Conservation (phyloP, 2,888 invertebrate genomes). For the Drosophila mimica region DNA sequence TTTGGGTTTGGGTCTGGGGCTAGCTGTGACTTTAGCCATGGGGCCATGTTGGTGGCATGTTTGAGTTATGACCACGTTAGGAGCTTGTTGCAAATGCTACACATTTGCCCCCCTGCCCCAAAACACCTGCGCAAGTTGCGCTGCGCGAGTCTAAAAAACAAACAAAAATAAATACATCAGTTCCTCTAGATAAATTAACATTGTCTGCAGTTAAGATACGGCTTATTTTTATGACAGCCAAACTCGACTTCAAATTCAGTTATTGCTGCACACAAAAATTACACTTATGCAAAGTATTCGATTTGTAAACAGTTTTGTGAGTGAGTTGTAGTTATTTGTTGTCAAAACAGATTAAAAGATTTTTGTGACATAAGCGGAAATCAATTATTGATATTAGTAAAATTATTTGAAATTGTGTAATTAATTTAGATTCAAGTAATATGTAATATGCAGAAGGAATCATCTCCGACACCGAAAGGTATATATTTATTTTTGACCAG, state of each 20-base stretch:
- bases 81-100: slow-evolving; percentile 53
- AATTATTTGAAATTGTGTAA: too few relatives aligned
- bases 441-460: background rate
- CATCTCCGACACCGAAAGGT: background rate
- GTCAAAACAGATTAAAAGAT: background rate
- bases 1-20: background rate
- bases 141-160: background rate
- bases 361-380: background rate
- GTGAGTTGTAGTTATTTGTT: background rate
- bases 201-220: background rate
- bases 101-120: slow-evolving; percentile 27
- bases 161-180: background rate
- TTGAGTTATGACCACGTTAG: slow-evolving; percentile 72
- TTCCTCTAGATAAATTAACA: slow-evolving; percentile 14
- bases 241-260: background rate
- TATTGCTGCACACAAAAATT: background rate
- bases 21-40: slow-evolving; percentile 5
- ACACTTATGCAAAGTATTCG: background rate
- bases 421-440: too few relatives aligned
- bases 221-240: background rate
- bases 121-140: slow-evolving; percentile 10
- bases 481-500: background rate
- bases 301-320: slow-evolving; percentile 15
- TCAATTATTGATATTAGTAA: background rate
- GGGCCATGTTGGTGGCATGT: slow-evolving; percentile 75